Evolutionary conservation across 2,888 invertebrate genomes (phyloP), one percentile per base, ranked within the genome.

Genomic region (Idaea biselata): DNA sequence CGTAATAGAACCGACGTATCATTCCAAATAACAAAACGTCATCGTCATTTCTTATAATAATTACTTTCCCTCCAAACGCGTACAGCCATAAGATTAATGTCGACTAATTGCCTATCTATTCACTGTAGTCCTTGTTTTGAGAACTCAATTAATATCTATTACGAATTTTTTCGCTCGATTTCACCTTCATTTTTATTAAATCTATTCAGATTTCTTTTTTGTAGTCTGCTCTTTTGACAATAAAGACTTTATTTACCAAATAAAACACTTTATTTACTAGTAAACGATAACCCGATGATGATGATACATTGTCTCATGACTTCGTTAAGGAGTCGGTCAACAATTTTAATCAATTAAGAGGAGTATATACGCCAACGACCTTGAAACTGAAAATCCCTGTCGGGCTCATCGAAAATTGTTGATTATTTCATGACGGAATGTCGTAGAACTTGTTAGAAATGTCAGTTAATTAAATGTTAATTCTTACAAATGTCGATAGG

Each of bases 11-110:
- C 33, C 44, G 44, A 55, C 69, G 75, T 65, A 60, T 67, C 78
- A 82, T 83, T 82, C 75, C 78, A 76, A 81, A 79, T 75, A 73
- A 14, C 76, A 74, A 82, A 82, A 80, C 82, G 81, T 84, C 86
- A 83, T 78, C 79, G 79, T 85, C 83, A 83, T 87, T 85, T 82
- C 86, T 84, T 86, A 82, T 87, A 87, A 82, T 87, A 87, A 88
- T 88, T 86, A 83, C 81, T 84, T 87, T 84, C 83, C 77, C 44
- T 44, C 79, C 76, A 77, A 76, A 75, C 74, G 68, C 74, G 77
- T 74, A 74, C 71, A 76, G 76, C 73, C 79, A 72, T 73, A 79
- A 83, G 86, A 86, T 87, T 84, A 87, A 87, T 87, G 79, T 79
- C 73, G 73, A 79, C 83, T 88, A 87, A 89, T 89, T 88, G 80